phyloP scores from a whole-genome alignment of 2,113 vertebrate species.

The Periophthalmus modestus region DNA sequence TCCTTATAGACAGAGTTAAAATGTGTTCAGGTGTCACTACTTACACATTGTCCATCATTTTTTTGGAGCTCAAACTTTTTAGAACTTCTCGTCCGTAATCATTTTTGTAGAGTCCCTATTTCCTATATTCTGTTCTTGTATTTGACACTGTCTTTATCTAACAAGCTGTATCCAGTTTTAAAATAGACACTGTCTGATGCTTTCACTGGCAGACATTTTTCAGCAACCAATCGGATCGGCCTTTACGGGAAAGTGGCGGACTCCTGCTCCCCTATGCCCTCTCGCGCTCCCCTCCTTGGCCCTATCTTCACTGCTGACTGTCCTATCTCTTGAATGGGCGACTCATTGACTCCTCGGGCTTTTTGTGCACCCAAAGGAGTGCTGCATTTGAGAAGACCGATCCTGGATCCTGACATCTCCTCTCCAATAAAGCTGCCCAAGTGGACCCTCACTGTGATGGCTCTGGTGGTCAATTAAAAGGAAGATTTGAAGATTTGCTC shows the following conservation, averaged over 20 bases:
- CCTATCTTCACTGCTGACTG: background rate
- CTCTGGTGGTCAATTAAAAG: constrained; percentile 44
- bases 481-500: constrained; percentile 9
- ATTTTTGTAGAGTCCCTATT: too few species aligned
- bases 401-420: constrained; percentile 27
- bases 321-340: constrained; percentile 35
- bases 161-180: background rate
- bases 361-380: constrained; percentile 36
- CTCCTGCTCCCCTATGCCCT: background rate
- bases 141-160: background rate
- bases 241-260: background rate
- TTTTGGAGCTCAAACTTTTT: too few species aligned
- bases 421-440: constrained; percentile 57
- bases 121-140: background rate
- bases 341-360: constrained; percentile 53
- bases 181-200: background rate
- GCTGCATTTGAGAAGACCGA: constrained; percentile 33
- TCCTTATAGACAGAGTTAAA: too few species aligned
- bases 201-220: background rate
- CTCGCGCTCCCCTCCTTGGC: background rate
- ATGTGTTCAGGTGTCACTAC: too few species aligned
- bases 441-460: constrained; percentile 15
- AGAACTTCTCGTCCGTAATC: too few species aligned
- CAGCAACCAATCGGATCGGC: background rate
- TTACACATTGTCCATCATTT: too few species aligned